phyloP scores from a whole-genome alignment of 2,888 invertebrate species.

The Machimus atricapillus region DNA sequence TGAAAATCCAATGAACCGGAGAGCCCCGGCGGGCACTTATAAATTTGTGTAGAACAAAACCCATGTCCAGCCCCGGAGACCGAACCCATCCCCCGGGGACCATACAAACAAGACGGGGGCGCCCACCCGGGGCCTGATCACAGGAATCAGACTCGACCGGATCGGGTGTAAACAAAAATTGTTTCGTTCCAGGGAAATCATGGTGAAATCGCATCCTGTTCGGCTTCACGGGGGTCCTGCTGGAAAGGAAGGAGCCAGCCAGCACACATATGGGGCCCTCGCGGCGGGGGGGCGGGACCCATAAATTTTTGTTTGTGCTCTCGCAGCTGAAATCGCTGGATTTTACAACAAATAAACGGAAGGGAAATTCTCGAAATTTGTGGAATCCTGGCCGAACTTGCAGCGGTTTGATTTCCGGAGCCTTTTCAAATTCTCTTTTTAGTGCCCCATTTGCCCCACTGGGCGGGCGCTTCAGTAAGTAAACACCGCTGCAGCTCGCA shows the following conservation, averaged over 20 bases:
- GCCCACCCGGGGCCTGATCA: background rate
- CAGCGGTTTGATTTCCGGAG: background rate
- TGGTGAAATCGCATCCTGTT: slow-evolving; percentile 6
- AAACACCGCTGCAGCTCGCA: background rate
- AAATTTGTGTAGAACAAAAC: background rate
- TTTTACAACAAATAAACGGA: background rate
- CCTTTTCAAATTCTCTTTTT: background rate
- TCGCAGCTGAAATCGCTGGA: background rate
- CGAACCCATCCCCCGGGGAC: background rate
- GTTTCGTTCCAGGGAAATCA: slow-evolving; percentile 9
- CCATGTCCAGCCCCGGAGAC: background rate
- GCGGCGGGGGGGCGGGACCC: background rate
- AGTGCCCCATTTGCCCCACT: background rate
- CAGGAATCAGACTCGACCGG: slow-evolving; percentile 10
- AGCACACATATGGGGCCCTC: background rate
- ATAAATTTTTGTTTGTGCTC: background rate
- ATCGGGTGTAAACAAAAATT: slow-evolving; percentile 25
- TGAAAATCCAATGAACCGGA: background rate
- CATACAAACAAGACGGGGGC: background rate
- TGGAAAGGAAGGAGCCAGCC: slow-evolving; percentile 5
- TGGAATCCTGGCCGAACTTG: background rate
- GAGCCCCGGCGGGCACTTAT: background rate
- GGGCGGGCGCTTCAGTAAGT: background rate
- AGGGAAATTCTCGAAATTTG: background rate
- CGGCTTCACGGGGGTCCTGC: background rate